Evolutionary conservation across 2,113 vertebrate species (phyloP).

Genomic region (Anolis carolinensis): DNA sequence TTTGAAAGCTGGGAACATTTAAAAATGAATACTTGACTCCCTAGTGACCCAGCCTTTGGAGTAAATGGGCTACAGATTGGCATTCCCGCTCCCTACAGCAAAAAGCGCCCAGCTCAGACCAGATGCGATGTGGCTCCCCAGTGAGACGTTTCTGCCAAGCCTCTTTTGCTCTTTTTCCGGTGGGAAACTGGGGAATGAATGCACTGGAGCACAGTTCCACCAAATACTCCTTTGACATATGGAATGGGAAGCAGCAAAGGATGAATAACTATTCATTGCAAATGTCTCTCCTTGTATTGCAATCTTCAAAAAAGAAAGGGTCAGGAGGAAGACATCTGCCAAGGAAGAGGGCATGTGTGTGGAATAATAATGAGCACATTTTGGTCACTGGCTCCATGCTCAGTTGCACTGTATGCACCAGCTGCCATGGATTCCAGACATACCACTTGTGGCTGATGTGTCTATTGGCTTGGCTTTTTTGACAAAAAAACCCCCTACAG

Average conservation of each 20-base stretch:
- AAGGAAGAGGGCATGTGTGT: neutral
- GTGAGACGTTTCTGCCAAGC: too few species aligned
- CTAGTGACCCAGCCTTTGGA: too few species aligned
- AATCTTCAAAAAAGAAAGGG: neutral
- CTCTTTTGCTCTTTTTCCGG: too few species aligned
- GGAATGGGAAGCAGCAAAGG: neutral
- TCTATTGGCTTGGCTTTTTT: neutral
- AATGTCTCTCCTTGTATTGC: neutral
- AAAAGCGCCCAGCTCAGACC: too few species aligned
- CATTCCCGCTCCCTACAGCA: too few species aligned
- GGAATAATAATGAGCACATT: neutral
- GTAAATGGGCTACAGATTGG: too few species aligned
- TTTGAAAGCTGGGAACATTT: too few species aligned
- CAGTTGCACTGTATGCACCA: neutral
- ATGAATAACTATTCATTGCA: constrained; percentile 8
- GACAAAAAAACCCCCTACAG: neutral
- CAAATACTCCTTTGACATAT: neutral
- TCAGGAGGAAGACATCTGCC: neutral
- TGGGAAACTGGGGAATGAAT: neutral
- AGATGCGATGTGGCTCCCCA: too few species aligned
- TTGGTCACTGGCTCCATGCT: neutral
- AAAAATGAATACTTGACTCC: too few species aligned
- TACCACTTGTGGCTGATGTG: neutral
- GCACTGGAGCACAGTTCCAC: neutral
- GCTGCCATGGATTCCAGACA: constrained; percentile 3